These are phyloP conservation scores for Sicus ferrugineus DNA, from an alignment of 2,888 invertebrate species.

Conservation along the genomic window DNA sequence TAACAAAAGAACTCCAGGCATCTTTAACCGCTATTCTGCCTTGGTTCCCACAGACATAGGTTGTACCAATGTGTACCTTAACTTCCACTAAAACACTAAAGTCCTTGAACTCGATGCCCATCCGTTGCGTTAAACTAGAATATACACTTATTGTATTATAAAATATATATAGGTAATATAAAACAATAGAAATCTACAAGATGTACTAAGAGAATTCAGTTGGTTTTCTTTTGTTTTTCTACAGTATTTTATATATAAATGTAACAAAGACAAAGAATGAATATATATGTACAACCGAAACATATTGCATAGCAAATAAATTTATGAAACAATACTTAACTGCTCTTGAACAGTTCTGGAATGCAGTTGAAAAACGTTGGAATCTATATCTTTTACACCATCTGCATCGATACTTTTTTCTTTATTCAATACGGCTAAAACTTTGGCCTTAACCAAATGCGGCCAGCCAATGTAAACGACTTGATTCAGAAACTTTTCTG, in stretches of 20 bases:
- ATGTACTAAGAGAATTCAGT: too few species aligned
- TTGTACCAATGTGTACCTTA: slow-evolving; percentile 75
- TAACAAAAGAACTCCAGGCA: slow-evolving; percentile 72
- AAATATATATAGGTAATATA: not conserved
- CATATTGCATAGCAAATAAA: not conserved
- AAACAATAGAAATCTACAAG: too few species aligned
- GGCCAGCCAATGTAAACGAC: slow-evolving; percentile 90
- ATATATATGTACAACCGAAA: too few species aligned
- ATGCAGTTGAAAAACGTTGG: slow-evolving; percentile 48
- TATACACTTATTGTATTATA: not conserved
- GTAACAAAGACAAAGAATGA: too few species aligned
- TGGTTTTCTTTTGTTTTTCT: too few species aligned
- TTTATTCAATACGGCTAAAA: slow-evolving; percentile 59
- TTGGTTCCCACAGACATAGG: slow-evolving; percentile 69
- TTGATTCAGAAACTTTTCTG: slow-evolving; percentile 74
- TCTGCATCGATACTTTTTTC: slow-evolving; percentile 60
- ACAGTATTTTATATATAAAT: too few species aligned
- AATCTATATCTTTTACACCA: slow-evolving; percentile 45
- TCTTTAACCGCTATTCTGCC: slow-evolving; percentile 75
- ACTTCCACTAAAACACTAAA: slow-evolving; percentile 76
- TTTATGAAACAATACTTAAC: slow-evolving; percentile 47
- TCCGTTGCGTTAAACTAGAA: slow-evolving; percentile 65
- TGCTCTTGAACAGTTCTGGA: slow-evolving; percentile 53
- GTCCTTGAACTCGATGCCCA: slow-evolving; percentile 81
- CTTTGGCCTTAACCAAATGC: slow-evolving; percentile 85